phyloP scores from a whole-genome alignment of 2,113 vertebrate genomes.

The Lamprologus callipterus region DNA sequence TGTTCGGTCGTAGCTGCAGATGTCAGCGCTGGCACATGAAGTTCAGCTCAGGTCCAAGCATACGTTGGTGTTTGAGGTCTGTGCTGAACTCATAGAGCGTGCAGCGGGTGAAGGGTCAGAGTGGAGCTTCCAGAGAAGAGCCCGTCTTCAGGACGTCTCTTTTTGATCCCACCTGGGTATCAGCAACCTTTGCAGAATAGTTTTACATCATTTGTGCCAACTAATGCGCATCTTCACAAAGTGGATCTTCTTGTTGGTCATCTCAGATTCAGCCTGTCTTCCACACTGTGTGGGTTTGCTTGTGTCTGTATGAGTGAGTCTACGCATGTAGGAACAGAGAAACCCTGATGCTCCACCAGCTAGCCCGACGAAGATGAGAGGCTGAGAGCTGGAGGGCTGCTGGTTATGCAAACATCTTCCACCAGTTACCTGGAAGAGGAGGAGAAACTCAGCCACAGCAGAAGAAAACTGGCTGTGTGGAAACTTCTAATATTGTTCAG shows the following conservation, averaged over 20 bases:
- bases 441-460: background rate
- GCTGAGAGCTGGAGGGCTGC: background rate
- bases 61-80: background rate
- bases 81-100: rapidly evolving
- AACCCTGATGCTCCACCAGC: background rate
- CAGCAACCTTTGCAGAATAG: rapidly evolving
- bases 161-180: background rate
- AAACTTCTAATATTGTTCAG: background rate
- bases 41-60: background rate
- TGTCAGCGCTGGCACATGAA: background rate
- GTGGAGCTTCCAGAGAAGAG: background rate
- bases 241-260: background rate
- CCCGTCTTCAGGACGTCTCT: background rate
- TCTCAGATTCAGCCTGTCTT: background rate
- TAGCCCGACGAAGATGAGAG: background rate
- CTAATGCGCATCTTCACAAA: background rate
- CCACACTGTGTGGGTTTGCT: background rate
- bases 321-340: background rate
- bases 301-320: background rate
- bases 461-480: background rate
- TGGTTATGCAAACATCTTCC: background rate
- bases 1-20: background rate
- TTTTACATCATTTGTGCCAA: background rate
- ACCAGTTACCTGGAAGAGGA: background rate
- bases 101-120: rapidly evolving